Conservation (phyloP, 2,888 invertebrate species). For the Silvanus unidentatus region DNA sequence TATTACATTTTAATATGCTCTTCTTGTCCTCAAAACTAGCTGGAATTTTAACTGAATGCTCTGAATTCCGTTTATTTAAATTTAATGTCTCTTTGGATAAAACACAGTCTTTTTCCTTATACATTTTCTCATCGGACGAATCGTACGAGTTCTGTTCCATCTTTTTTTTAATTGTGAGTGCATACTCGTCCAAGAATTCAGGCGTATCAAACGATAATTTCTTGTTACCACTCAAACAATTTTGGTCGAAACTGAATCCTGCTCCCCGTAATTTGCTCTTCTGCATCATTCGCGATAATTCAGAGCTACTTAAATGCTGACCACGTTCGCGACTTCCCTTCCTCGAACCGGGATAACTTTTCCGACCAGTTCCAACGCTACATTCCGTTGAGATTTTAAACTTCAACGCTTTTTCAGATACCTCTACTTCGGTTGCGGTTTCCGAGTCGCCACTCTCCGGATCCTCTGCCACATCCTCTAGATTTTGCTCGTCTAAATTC, state of each 20-base stretch:
- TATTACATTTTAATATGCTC: slow-evolving; percentile 39
- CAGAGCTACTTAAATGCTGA: slow-evolving; percentile 44
- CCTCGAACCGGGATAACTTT: slow-evolving; percentile 62
- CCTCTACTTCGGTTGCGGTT: slow-evolving; percentile 67
- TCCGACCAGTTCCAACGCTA: slow-evolving; percentile 48
- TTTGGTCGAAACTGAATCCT: slow-evolving; percentile 43
- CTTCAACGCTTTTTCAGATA: slow-evolving; percentile 68
- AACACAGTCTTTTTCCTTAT: slow-evolving; percentile 31
- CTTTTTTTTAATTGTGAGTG: slow-evolving; percentile 36
- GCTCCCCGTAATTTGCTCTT: slow-evolving; percentile 46
- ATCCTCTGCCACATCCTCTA: slow-evolving; percentile 53
- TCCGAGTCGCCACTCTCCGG: slow-evolving; percentile 56
- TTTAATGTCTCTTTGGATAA: slow-evolving; percentile 42
- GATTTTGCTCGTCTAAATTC: slow-evolving; percentile 35
- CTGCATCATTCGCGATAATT: slow-evolving; percentile 47
- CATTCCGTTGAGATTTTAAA: slow-evolving; percentile 71
- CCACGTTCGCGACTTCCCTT: slow-evolving; percentile 62
- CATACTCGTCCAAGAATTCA: slow-evolving; percentile 43
- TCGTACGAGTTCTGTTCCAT: slow-evolving; percentile 29
- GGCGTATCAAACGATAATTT: slow-evolving; percentile 44
- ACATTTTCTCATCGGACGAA: slow-evolving; percentile 20
- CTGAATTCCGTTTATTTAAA: slow-evolving; percentile 42
- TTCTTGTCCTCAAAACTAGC: slow-evolving; percentile 34
- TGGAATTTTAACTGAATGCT: slow-evolving; percentile 39
- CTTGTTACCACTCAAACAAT: slow-evolving; percentile 36